Evolutionary conservation across 92 coral and sea anemone species (phyloP), one percentile per base, ranked within the genome.

Genomic region (Galaxea fascicularis): DNA sequence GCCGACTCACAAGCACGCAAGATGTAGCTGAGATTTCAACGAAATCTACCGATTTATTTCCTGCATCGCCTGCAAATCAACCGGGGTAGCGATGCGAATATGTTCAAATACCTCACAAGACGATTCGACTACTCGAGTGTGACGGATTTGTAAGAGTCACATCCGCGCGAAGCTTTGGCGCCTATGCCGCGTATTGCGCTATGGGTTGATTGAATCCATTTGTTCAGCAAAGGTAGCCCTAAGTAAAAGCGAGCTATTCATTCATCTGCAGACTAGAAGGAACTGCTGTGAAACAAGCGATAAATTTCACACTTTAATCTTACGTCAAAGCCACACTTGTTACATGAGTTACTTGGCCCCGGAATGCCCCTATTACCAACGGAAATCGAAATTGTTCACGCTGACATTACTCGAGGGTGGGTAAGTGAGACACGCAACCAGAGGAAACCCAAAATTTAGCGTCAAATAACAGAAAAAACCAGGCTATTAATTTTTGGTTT

Each of bases 1-100:
- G 92, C 98, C 98, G 95, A 94, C 93, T 90, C 78, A 93, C 85
- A 89, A 80, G 93, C 95, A 92, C 95, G 98, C 95, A 94, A 94
- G 98, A 92, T 94, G 98, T 90, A 92, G 88, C 88, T 88, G 94
- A 88, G 88, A 87, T 89, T 83, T 86, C 46, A 10, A 67, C 54
- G 21, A 76, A 67, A 66, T 83, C 76, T 28, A 17, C 45, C 73
- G 83, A 76, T 71, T 83, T 75, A 56, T 79, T 69, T 27, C 29
- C 84, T 74, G 68, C 74, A 79, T 35, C 66, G 83, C 74, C 87
- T 74, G 49, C 85, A 82, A 82, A n/a, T 68, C 77, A 84, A 73
- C 65, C 82, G 88, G n/a, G 66, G 82, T 25, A 63, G 59, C 71
- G 78, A 54, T 26, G 21, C 41, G 46, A 82, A 57, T 57, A 54